A percentile compares a stretch with the other conserved stretches of the same genome.
Conservation (phyloP, 1,140 invertebrate genomes). For the Lanistes nyassanus region DNA sequence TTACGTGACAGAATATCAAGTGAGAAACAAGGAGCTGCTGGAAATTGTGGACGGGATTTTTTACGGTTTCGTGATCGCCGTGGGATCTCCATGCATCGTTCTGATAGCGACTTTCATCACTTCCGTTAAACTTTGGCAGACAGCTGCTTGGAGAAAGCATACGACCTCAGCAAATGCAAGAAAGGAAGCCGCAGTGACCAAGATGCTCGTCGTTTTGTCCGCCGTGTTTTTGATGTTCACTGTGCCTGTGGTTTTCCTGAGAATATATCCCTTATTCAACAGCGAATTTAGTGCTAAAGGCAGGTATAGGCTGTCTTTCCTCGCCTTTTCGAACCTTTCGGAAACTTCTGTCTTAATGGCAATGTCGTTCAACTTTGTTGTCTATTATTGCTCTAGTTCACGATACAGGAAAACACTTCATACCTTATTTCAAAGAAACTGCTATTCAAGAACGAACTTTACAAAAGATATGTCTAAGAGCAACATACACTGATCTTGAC, state of each 20-base stretch:
- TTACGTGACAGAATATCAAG: background rate
- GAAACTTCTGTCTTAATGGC: background rate
- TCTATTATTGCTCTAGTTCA: conserved; percentile 5
- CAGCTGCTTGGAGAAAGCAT: background rate
- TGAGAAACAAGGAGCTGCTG: background rate
- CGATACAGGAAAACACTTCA: background rate
- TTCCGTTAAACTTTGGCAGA: no score
- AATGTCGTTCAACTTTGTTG: conserved; percentile 5
- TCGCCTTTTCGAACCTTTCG: background rate
- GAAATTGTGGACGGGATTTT: background rate
- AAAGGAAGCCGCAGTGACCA: conserved; percentile 7
- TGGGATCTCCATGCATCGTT: background rate
- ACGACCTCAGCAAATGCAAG: no score
- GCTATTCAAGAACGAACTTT: no score
- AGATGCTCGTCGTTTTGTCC: conserved; percentile 9
- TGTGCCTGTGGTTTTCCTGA: background rate
- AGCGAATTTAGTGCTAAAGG: background rate
- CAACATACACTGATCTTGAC: no score
- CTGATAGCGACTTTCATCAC: background rate
- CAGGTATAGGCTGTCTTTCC: background rate
- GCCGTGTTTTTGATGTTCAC: conserved; percentile 5
- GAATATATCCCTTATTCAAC: background rate
- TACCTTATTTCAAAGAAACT: no score
- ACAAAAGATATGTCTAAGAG: no score
- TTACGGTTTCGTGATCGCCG: background rate